phyloP scores from a whole-genome alignment of 2,113 vertebrate genomes.

The Ptilonorhynchus violaceus region DNA sequence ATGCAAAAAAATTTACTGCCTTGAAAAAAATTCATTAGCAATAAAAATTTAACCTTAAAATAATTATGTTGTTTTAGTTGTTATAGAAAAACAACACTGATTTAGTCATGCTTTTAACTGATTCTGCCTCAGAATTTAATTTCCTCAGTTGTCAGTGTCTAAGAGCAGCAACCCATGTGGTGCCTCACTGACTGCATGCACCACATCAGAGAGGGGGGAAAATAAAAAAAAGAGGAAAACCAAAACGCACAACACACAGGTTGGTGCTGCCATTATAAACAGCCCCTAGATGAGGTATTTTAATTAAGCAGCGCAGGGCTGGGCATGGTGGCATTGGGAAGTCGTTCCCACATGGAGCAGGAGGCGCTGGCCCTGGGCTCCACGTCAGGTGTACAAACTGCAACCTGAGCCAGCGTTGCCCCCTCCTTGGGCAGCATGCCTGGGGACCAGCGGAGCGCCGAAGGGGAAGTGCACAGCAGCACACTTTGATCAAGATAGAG shows the following conservation, averaged over 20 bases:
- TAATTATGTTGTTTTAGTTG: conserved; percentile 42
- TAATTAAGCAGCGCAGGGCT: background rate
- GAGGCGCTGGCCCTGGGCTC: background rate
- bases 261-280: background rate
- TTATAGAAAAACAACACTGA: conserved; percentile 27
- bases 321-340: background rate
- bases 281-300: conserved; percentile 20
- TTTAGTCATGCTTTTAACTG: conserved; percentile 6
- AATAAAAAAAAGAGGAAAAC: background rate
- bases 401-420: background rate
- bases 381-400: background rate
- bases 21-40: background rate
- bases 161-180: background rate
- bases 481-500: background rate
- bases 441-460: background rate
- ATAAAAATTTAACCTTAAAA: conserved; percentile 1
- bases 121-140: conserved; percentile 40
- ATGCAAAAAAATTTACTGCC: background rate
- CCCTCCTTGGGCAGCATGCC: background rate
- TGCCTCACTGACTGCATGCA: background rate
- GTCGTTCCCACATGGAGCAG: background rate
- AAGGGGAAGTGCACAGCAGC: background rate
- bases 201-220: background rate
- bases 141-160: conserved; percentile 46
- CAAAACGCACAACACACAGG: background rate